A percentile compares a stretch with the other conserved stretches of the same genome.
Conservation (phyloP, 1,140 invertebrate genomes). For the Apis cerana region DNA sequence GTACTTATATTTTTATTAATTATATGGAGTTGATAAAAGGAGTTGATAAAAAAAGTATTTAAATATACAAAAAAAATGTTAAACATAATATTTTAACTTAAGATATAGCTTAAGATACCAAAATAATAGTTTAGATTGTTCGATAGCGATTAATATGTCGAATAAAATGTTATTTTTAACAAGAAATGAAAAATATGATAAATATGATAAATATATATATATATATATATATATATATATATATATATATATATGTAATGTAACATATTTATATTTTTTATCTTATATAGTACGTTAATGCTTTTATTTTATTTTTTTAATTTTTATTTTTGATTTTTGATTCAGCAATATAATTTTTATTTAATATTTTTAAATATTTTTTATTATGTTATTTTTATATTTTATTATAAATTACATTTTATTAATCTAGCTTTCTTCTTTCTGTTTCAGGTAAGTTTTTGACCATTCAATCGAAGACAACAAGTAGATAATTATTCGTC, state of each 20-base stretch:
- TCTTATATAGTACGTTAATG: not conserved
- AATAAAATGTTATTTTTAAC: not conserved
- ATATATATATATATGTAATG: not conserved
- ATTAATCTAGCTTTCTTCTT: slow-evolving; percentile 32
- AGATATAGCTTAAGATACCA: not conserved
- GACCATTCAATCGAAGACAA: not conserved
- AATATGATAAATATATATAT: not conserved
- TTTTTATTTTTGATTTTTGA: not conserved
- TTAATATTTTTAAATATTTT: not conserved
- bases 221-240: not conserved
- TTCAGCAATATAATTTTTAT: not conserved
- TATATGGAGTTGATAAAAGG: too few species aligned
- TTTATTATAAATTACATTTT: not conserved
- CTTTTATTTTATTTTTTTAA: not conserved
- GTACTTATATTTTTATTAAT: not conserved
- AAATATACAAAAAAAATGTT: not conserved
- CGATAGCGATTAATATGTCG: not conserved
- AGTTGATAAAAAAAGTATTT: too few species aligned
- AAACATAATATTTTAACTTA: not conserved
- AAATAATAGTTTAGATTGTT: not conserved
- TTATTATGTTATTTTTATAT: not conserved
- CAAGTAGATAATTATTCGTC: not conserved
- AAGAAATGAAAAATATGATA: not conserved
- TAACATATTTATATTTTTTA: slow-evolving; percentile 1
- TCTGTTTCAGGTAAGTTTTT: slow-evolving; percentile 63